Conservation (phyloP, 2,888 invertebrate species). For the Caenorhabditis sulstoni region DNA sequence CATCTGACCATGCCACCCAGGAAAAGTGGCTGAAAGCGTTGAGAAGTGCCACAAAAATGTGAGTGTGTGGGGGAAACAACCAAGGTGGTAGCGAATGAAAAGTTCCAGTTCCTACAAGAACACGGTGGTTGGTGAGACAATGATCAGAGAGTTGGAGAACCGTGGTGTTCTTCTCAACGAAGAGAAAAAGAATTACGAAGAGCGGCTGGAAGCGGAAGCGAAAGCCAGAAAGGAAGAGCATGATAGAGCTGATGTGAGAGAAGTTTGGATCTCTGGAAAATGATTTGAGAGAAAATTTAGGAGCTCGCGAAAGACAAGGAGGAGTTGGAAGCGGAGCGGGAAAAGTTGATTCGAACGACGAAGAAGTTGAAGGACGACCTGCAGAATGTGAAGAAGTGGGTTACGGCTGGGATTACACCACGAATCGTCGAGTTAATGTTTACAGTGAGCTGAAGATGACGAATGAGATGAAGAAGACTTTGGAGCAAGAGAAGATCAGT, state of each 20-base stretch:
- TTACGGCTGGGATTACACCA: too few relatives aligned
- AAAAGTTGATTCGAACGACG: slow-evolving; percentile 81
- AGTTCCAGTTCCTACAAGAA: slow-evolving; percentile 74
- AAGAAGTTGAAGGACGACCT: slow-evolving; percentile 82
- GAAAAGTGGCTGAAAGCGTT: slow-evolving; percentile 74
- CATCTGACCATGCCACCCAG: slow-evolving; percentile 69
- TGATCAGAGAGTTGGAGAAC: slow-evolving; percentile 71
- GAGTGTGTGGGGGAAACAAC: too few relatives aligned
- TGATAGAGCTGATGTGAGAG: slow-evolving; percentile 68
- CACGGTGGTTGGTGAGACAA: slow-evolving; percentile 73
- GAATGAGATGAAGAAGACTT: slow-evolving; percentile 79
- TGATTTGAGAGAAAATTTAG: slow-evolving; percentile 46
- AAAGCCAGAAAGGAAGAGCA: slow-evolving; percentile 70
- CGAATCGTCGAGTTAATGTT: too few relatives aligned
- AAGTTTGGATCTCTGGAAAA: background rate
- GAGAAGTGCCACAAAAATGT: slow-evolving; percentile 76
- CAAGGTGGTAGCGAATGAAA: too few relatives aligned
- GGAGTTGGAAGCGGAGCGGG: slow-evolving; percentile 82
- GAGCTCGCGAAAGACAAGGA: slow-evolving; percentile 81
- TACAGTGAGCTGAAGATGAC: slow-evolving; percentile 82
- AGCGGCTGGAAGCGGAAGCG: slow-evolving; percentile 70
- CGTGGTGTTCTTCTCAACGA: slow-evolving; percentile 70
- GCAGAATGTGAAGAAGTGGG: slow-evolving; percentile 74
- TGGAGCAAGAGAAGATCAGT: slow-evolving; percentile 80
- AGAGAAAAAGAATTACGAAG: slow-evolving; percentile 73